Percentiles rank a stretch among this genome's conserved stretches.
phyloP scores from a whole-genome alignment of 2,888 invertebrate genomes.

The Sicus ferrugineus region DNA sequence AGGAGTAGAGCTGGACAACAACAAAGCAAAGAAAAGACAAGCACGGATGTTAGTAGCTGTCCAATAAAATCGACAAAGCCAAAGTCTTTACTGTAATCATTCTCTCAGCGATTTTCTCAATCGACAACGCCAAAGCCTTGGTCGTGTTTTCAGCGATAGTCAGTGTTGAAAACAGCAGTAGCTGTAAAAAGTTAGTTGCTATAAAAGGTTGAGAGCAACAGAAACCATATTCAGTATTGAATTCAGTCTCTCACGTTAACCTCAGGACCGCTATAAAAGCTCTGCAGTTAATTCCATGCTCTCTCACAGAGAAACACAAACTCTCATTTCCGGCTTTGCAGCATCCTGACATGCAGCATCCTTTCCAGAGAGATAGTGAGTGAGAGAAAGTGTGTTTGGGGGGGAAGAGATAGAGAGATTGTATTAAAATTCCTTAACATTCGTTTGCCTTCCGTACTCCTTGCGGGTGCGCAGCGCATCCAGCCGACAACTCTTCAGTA shows the following conservation, averaged over 20 bases:
- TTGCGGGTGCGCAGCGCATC: neutral
- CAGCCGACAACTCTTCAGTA: neutral
- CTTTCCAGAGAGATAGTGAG: neutral
- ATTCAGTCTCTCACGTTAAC: conserved; percentile 5
- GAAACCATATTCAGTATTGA: neutral
- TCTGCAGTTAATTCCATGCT: neutral
- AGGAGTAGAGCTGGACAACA: no score
- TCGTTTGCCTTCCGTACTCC: neutral
- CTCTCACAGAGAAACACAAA: neutral
- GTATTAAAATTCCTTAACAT: no score
- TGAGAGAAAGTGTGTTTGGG: neutral
- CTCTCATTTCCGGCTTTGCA: conserved; percentile 2
- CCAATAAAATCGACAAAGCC: no score
- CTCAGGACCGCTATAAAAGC: conserved; percentile 9
- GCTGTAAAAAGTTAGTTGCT: neutral
- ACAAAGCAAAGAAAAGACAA: no score
- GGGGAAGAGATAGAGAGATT: no score
- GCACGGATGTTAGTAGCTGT: no score
- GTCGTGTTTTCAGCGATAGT: neutral
- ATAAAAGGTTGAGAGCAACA: neutral
- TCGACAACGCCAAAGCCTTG: neutral
- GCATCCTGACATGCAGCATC: conserved; percentile 3
- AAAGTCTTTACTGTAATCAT: no score
- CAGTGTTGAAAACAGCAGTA: neutral
- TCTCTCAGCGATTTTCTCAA: no score